Conservation (phyloP, 2,113 vertebrate genomes). For the Ammodytes marinus region DNA sequence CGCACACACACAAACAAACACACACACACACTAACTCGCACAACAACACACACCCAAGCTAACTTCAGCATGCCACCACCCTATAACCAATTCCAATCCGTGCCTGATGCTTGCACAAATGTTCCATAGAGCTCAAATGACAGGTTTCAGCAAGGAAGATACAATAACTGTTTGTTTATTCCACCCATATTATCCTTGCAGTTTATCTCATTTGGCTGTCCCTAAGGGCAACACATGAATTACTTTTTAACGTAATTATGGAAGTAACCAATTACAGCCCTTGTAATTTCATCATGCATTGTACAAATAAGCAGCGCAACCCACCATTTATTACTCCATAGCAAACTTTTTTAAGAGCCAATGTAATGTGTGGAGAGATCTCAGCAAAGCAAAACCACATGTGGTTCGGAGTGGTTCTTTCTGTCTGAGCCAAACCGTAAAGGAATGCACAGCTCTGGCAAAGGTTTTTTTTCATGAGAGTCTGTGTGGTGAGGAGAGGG, state of each 20-base stretch:
- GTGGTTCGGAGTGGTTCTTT: conserved; percentile 56
- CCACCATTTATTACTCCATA: conserved; percentile 74
- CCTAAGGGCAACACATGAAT: conserved; percentile 62
- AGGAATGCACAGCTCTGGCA: conserved; percentile 72
- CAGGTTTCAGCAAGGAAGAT: conserved; percentile 57
- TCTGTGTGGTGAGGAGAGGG: conserved; percentile 52
- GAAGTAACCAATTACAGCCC: conserved; percentile 75
- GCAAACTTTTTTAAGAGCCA: conserved; percentile 67
- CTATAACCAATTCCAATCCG: conserved; percentile 51
- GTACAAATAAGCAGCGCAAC: conserved; percentile 74
- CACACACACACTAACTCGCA: conserved; percentile 21
- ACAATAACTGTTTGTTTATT: conserved; percentile 64
- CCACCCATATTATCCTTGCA: conserved; percentile 61
- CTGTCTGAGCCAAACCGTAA: conserved; percentile 64
- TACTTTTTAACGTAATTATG: conserved; percentile 72
- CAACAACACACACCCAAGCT: conserved; percentile 7
- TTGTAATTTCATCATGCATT: conserved; percentile 66
- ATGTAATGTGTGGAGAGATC: conserved; percentile 64
- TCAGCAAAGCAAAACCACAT: conserved; percentile 81
- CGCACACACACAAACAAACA: conserved; percentile 13
- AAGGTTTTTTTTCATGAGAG: conserved; percentile 25
- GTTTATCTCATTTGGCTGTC: conserved; percentile 69
- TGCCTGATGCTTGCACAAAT: conserved; percentile 38
- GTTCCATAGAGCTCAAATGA: conserved; percentile 55
- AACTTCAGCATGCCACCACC: conserved; percentile 40